A percentile compares a stretch with the other conserved stretches of the same genome.
Evolutionary conservation across 1,140 invertebrate species (phyloP).

Genomic region (Condylostylus longicornis): DNA sequence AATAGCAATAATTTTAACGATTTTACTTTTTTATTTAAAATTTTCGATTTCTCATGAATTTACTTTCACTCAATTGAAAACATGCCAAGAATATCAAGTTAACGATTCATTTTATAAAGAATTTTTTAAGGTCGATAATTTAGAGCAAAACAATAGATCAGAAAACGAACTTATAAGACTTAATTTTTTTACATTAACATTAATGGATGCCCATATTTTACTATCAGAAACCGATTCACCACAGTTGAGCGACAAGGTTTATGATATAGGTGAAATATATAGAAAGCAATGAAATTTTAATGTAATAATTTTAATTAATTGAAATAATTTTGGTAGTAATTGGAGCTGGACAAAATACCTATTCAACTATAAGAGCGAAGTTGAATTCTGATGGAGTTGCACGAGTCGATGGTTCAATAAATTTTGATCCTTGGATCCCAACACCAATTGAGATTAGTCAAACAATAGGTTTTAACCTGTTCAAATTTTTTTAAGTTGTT

Average conservation of each 20-base stretch:
- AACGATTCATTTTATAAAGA: conserved; percentile 14
- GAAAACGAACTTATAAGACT: conserved; percentile 20
- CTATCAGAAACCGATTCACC: conserved; percentile 17
- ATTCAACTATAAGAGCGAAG: conserved; percentile 22
- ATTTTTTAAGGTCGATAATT: conserved; percentile 17
- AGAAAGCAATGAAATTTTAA: conserved; percentile 3
- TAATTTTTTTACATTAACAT: conserved; percentile 26
- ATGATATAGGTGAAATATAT: conserved; percentile 21
- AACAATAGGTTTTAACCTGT: conserved; percentile 17
- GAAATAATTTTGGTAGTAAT: conserved; percentile 21
- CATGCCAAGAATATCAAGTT: conserved; percentile 16
- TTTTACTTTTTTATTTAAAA: too few relatives aligned
- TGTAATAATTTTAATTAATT: too few relatives aligned
- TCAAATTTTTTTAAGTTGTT: neutral
- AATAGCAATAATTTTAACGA: too few relatives aligned
- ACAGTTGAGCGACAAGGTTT: conserved; percentile 16
- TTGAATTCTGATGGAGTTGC: conserved; percentile 17
- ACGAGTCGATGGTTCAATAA: conserved; percentile 23
- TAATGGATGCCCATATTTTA: conserved; percentile 28
- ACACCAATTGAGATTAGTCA: conserved; percentile 29
- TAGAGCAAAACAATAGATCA: conserved; percentile 19
- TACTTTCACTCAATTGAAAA: conserved; percentile 17
- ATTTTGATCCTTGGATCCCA: conserved; percentile 18
- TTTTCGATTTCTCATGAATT: too few relatives aligned
- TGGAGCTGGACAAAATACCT: conserved; percentile 25